Conservation (phyloP, 1,140 invertebrate species). For the Heterodera schachtii region DNA sequence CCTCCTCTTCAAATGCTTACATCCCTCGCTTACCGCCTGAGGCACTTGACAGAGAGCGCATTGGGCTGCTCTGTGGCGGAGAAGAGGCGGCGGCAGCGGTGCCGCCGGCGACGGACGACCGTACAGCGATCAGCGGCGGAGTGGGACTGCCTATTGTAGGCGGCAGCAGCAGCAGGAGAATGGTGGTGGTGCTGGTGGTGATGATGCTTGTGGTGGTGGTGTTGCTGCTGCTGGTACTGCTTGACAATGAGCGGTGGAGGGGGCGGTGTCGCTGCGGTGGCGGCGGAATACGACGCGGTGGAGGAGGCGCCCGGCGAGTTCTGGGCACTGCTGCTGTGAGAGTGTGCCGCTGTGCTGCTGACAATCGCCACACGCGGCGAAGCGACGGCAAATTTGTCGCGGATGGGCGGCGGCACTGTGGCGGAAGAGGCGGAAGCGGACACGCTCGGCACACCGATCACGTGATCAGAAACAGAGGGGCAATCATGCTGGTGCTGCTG, state of each 20-base stretch:
- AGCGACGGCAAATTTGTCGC: not conserved
- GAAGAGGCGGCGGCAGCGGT: conserved; percentile 19
- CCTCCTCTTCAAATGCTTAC: no score
- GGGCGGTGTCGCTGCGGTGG: not conserved
- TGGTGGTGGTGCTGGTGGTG: no score
- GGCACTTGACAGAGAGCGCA: conserved; percentile 65
- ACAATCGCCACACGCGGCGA: conserved; percentile 1
- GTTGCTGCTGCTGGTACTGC: not conserved
- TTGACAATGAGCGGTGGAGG: not conserved
- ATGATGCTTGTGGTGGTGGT: not conserved
- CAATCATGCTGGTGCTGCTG: not conserved
- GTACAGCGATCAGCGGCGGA: conserved; percentile 9
- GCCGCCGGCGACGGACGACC: conserved; percentile 1
- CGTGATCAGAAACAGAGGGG: not conserved
- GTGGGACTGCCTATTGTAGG: no score
- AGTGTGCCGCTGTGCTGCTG: no score
- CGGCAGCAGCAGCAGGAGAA: no score
- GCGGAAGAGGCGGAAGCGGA: not conserved
- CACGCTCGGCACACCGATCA: conserved; percentile 4
- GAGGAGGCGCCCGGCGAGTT: conserved; percentile 18
- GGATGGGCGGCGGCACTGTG: not conserved
- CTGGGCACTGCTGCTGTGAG: conserved; percentile 20
- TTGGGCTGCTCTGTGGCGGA: conserved; percentile 38
- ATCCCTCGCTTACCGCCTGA: conserved; percentile 47
- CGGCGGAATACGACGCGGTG: not conserved